Percentiles rank a stretch among this genome's conserved stretches.
Conservation (phyloP, 1,140 invertebrate genomes). For the Cherax quadricarinatus region DNA sequence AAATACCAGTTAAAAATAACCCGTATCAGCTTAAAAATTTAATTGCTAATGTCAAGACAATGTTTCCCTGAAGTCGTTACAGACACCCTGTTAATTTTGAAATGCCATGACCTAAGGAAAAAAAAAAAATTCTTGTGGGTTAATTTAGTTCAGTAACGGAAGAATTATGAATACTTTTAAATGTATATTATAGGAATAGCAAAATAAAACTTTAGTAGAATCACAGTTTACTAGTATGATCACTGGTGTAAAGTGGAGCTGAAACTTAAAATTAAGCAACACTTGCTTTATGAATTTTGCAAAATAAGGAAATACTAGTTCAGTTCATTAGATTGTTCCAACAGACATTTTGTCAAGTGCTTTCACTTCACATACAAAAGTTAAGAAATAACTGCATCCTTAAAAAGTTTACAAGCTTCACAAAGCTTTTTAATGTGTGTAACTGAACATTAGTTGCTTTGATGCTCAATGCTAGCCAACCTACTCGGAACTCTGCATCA, state of each 20-base stretch:
- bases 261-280: slow-evolving; percentile 23
- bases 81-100: too few relatives aligned
- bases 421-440: slow-evolving; percentile 8
- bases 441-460: slow-evolving; percentile 5
- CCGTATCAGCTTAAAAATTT: too few relatives aligned
- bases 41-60: too few relatives aligned
- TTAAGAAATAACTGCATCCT: slow-evolving; percentile 41
- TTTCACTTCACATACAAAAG: slow-evolving; percentile 45
- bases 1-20: too few relatives aligned
- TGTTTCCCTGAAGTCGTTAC: too few relatives aligned
- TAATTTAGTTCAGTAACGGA: too few relatives aligned
- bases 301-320: slow-evolving; percentile 37
- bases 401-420: slow-evolving; percentile 42
- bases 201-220: slow-evolving; percentile 2
- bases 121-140: too few relatives aligned
- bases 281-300: slow-evolving; percentile 2
- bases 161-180: too few relatives aligned
- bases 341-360: slow-evolving; percentile 29
- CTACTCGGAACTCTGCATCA: background rate
- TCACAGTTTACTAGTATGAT: slow-evolving; percentile 60
- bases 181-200: background rate
- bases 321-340: background rate
- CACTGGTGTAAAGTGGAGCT: slow-evolving; percentile 46
- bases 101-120: too few relatives aligned
- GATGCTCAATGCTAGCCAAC: background rate